Base-by-base conservation (phyloP, 1,140 invertebrate genomes). In the Atta cephalotes region DNA sequence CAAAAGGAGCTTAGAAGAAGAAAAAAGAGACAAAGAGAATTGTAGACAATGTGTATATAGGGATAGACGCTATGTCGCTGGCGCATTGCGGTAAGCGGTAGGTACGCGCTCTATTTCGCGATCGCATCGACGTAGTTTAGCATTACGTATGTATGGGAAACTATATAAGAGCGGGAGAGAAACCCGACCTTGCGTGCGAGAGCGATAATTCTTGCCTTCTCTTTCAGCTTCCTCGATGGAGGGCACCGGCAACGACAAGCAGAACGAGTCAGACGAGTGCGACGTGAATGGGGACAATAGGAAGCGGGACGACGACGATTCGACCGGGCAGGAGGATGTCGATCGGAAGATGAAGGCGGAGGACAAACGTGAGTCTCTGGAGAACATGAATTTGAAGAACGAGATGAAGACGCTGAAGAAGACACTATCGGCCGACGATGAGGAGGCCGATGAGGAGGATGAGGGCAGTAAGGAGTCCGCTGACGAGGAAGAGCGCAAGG, bases 141-240 rank as follows among this genome's bases (percentile, higher is more conserved):
- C 28, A 28, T 56, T 58, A 21, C 4, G 71, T 16, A 14, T 35
- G n/a, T 31, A 35, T 35, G 53, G 51, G 51, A 6, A 51, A 18
- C 45, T 18, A 16, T 35, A 25, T 28, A 21, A 28, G 68, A 71
- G 39, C 39, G 66, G 21, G 39, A 39, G 68, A 45, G 39, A 9
- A 28, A 18, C 49, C 9, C 28, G 77, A 66, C 49, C 51, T 71
- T 39, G 65, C 65, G 66, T 39, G 16, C 65, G 21, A 45, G 14
- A 49, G 12, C 31, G 66, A 82, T 62, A 49, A 82, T 62, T 82
- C 39, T 49, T 18, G 35, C 10, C 35, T 56, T 31, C 62, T 62
- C 6, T 89, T 90, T 72, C 89, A 93, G 93, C 91, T 91, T 85
- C 80, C 87, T 93, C 93, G 91, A 95, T 95, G 94, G 94, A 95